phyloP scores from a whole-genome alignment of 2,797 vertebrate genomes.

The Echeneis naucrates region DNA sequence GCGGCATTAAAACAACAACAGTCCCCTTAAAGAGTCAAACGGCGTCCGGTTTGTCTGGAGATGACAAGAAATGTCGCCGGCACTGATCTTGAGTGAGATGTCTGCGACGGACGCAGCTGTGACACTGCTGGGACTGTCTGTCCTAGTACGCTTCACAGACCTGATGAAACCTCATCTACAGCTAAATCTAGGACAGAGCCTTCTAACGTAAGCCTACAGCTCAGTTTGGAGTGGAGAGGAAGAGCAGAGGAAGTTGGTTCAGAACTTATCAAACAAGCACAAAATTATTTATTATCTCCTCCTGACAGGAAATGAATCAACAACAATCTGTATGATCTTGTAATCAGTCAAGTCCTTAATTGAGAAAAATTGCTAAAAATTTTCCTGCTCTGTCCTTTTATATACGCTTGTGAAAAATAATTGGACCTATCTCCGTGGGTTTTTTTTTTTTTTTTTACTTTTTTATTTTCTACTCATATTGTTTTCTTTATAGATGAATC shows the following conservation, averaged over 20 bases:
- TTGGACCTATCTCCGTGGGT: not conserved
- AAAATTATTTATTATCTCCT: not conserved
- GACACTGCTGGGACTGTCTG: constrained; percentile 43
- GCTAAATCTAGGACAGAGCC: not conserved
- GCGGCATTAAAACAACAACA: constrained; percentile 28
- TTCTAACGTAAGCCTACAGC: not conserved
- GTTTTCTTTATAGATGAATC: no score
- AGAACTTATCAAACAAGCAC: not conserved
- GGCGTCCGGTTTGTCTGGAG: constrained; percentile 29
- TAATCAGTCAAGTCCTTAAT: not conserved
- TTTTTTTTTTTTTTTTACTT: not conserved
- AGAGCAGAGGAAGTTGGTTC: not conserved
- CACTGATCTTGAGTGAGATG: constrained; percentile 28
- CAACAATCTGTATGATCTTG: not conserved
- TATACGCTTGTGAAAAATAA: not conserved
- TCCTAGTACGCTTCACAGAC: constrained; percentile 28
- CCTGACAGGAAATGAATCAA: not conserved
- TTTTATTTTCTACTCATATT: not conserved
- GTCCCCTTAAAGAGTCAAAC: constrained; percentile 27
- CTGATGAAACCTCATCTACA: constrained; percentile 39
- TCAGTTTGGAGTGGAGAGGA: not conserved
- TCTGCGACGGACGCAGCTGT: constrained; percentile 45
- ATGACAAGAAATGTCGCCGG: constrained; percentile 25
- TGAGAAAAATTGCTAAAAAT: not conserved
- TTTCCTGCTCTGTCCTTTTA: not conserved